Percentiles rank a stretch among this genome's conserved stretches.
Conservation (phyloP, 2,113 vertebrate species). For the Dascyllus trimaculatus region DNA sequence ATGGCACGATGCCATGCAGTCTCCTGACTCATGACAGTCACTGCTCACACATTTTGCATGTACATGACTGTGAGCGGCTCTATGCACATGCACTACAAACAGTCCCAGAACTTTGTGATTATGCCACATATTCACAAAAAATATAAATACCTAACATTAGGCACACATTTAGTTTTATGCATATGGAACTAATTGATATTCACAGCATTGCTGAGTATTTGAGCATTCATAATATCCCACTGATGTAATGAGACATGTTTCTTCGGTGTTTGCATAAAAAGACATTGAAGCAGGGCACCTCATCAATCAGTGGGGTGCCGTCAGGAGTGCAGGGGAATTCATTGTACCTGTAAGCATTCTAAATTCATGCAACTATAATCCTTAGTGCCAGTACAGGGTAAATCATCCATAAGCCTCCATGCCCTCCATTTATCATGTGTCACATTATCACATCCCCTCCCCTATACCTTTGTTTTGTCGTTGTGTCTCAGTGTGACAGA, state of each 20-base stretch:
- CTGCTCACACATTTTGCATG: no score
- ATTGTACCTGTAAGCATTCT: slow-evolving; percentile 44
- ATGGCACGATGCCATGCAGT: no score
- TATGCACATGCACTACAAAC: no score
- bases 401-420: slow-evolving; percentile 30
- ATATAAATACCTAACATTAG: background rate
- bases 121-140: background rate
- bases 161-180: background rate
- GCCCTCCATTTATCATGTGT: slow-evolving; percentile 51
- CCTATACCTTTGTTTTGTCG: slow-evolving; percentile 53
- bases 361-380: slow-evolving; percentile 44
- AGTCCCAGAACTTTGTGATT: no score
- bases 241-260: slow-evolving; percentile 33
- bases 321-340: slow-evolving; percentile 16
- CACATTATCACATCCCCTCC: slow-evolving; percentile 50
- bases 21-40: no score
- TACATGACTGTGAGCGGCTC: no score
- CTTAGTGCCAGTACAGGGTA: slow-evolving; percentile 17
- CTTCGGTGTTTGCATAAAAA: slow-evolving; percentile 63
- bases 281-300: slow-evolving; percentile 38
- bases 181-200: slow-evolving; percentile 34
- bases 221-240: slow-evolving; percentile 39
- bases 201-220: slow-evolving; percentile 20
- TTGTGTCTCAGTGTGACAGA: slow-evolving; percentile 53
- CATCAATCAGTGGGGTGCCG: slow-evolving; percentile 55